These are phyloP conservation scores for Darevskia mixta DNA, from an alignment of 2,797 vertebrate genomes.

Conservation along the genomic window DNA sequence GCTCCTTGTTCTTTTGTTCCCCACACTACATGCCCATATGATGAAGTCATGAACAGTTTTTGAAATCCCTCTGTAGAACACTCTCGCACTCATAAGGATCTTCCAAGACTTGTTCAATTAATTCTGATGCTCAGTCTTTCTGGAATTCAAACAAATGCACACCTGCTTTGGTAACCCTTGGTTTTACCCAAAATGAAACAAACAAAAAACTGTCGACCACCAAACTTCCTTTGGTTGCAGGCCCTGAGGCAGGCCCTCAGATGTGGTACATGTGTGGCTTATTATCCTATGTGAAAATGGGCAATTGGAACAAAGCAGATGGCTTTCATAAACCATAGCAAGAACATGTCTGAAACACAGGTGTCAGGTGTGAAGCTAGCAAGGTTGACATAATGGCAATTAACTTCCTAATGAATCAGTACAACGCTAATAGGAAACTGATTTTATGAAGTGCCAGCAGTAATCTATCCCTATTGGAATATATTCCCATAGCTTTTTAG, in stretches of 20 bases:
- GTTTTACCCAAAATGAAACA: constrained; percentile 53
- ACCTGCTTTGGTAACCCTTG: constrained; percentile 81
- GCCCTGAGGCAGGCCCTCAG: constrained; percentile 73
- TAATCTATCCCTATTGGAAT: constrained; percentile 50
- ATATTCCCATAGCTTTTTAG: constrained; percentile 68
- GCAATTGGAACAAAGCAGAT: constrained; percentile 72
- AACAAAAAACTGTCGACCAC: constrained; percentile 64
- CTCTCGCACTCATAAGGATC: constrained; percentile 65
- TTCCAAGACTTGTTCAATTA: constrained; percentile 63
- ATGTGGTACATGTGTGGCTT: constrained; percentile 78
- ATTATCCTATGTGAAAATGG: constrained; percentile 78
- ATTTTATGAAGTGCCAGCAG: constrained; percentile 54
- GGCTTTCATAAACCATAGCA: constrained; percentile 70
- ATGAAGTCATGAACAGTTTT: constrained; percentile 41
- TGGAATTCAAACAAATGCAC: constrained; percentile 65
- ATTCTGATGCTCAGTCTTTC: constrained; percentile 67
- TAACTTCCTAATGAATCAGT: constrained; percentile 70
- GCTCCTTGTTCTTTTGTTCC: constrained; percentile 35
- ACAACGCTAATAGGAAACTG: constrained; percentile 66
- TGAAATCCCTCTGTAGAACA: constrained; percentile 53
- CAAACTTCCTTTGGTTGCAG: constrained; percentile 79
- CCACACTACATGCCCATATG: constrained; percentile 40
- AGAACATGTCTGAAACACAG: constrained; percentile 53
- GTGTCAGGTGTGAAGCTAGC: constrained; percentile 68
- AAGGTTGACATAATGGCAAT: constrained; percentile 60